These are phyloP conservation scores for Archips crataeganus DNA, from an alignment of 2,888 invertebrate genomes.

Conservation along the genomic window DNA sequence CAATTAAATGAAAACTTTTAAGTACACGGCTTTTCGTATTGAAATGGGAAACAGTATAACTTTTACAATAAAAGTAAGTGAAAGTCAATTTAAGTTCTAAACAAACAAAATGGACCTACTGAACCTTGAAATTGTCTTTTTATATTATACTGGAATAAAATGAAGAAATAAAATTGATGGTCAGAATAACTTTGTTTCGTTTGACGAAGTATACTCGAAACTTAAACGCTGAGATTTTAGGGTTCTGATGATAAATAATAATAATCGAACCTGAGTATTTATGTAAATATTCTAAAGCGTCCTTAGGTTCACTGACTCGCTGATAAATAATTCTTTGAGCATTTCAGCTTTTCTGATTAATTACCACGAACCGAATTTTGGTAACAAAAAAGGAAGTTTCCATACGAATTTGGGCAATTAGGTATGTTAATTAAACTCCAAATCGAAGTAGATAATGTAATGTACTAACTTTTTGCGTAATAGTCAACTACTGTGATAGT, in stretches of 20 bases:
- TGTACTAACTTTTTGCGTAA: too few species aligned
- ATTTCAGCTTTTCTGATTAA: too few species aligned
- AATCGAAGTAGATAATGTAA: too few species aligned
- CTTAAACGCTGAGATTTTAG: conserved; percentile 13
- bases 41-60: conserved; percentile 5
- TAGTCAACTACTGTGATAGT: too few species aligned
- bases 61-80: conserved; percentile 11
- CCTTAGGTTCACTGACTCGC: too few species aligned
- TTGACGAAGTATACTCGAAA: conserved; percentile 19
- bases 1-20: not conserved
- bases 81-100: conserved; percentile 38
- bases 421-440: too few species aligned
- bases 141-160: conserved; percentile 23
- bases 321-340: too few species aligned
- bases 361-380: too few species aligned
- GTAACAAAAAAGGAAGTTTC: too few species aligned
- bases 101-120: conserved; percentile 36
- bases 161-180: conserved; percentile 36
- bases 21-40: not conserved
- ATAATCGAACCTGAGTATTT: not conserved
- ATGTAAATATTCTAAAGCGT: too few species aligned
- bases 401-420: too few species aligned
- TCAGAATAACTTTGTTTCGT: conserved; percentile 35
- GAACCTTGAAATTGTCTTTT: conserved; percentile 37
- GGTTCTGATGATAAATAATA: not conserved